Base-by-base conservation (phyloP, 2,888 invertebrate species). In the Platerodrilus igneus region DNA sequence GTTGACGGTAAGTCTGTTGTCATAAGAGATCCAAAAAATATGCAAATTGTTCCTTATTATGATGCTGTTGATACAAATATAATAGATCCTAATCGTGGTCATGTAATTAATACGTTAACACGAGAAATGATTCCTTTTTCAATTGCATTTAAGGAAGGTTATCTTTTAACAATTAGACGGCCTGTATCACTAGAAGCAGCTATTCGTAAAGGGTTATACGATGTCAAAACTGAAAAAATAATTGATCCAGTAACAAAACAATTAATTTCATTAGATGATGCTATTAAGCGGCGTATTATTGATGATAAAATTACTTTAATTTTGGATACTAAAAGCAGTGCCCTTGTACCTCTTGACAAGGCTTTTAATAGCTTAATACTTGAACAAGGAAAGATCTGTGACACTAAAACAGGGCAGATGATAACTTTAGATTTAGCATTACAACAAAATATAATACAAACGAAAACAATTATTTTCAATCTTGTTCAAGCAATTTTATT, bases 21-120 rank as follows among this genome's bases (percentile, higher is more conserved):
- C 13, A 79, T 89, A 45, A 78, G 79, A 60, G 78, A 86, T 64
- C 83, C 87, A 3, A 75, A 75, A 44, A 81, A 81, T 50, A 82
- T 84, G 59, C 84, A 86, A 68, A 73, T 81, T 21, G 75, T 90
- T 46, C 78, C 86, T 14, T 70, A 93, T 54, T 79, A 80, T 47
- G 88, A 91, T 70, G 91, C 92, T 39, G 76, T 87, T 41, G 86
- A 90, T 62, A 74, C 75, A 41, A 83, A 86, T 36, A 76, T 88
- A 50, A 78, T 92, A 43, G 83, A 89, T 70, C 76, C 88, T 47
- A 76, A 79, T 51, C 75, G 79, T 45, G 86, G 86, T 22, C 70
- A 82, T 17, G 76, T 88, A 25, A 75, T 83, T 27, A 81, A 87
- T 53, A 72, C 79, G 18, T 79, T 81, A 58, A 84, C 82, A 1